Conservation (phyloP, 2,113 vertebrate genomes). For the Zosterops pallidus region DNA sequence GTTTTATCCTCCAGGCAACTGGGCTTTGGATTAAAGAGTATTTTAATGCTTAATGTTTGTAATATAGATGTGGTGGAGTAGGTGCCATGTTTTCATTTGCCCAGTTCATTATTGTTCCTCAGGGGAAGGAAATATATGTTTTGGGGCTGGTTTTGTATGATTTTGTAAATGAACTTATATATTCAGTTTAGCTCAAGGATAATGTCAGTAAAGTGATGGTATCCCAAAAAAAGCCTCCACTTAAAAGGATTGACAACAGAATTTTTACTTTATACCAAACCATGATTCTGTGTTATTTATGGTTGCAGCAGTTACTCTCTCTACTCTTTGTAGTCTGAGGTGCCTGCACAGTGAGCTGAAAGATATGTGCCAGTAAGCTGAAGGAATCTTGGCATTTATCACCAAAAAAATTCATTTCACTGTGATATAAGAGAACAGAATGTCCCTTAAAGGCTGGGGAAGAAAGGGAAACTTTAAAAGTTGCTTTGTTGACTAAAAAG, state of each 20-base stretch:
- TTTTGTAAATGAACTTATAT: neutral
- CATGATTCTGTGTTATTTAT: neutral
- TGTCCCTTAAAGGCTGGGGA: neutral
- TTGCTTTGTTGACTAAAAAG: neutral
- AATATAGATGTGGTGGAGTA: neutral
- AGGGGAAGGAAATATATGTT: accelerated
- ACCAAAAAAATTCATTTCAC: neutral
- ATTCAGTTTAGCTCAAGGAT: neutral
- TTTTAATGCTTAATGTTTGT: neutral
- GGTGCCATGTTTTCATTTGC: neutral
- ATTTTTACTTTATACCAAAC: neutral
- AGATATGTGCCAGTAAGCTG: neutral
- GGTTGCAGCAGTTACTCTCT: neutral
- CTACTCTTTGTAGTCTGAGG: neutral
- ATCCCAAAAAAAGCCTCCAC: neutral
- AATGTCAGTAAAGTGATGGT: neutral
- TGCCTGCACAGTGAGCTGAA: neutral
- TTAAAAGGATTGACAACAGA: neutral
- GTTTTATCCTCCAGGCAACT: neutral
- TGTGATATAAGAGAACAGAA: neutral
- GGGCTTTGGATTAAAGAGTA: neutral
- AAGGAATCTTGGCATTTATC: neutral
- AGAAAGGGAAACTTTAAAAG: neutral
- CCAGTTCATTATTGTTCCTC: neutral
- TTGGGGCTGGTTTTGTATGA: neutral